Conservation (phyloP, 2,113 vertebrate species). For the Rattus norvegicus region GRCr8 NC_086019.1:184334501-184335000, state of each 20-base stretch:
- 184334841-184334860: conserved; percentile 68
- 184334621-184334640: not conserved
- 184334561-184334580: not conserved
- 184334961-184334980: conserved; percentile 64
- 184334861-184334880: conserved; percentile 72
- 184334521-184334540: not conserved
- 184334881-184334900: conserved; percentile 71
- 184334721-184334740: conserved; percentile 2
- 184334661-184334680: conserved; percentile 21
- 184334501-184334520: conserved; percentile 12
- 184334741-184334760: conserved; percentile 65
- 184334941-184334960: conserved; percentile 70
- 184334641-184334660: not conserved
- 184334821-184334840: conserved; percentile 91
- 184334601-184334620: not conserved
- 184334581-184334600: not conserved
- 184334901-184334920: conserved; percentile 83
- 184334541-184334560: not conserved
- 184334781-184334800: conserved; percentile 96
- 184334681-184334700: conserved; percentile 6
- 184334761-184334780: conserved; percentile 84
- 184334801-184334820: conserved; percentile 95
- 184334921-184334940: conserved; percentile 91
- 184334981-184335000: conserved; percentile 9
- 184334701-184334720: not conserved